Conservation (phyloP, 2,113 vertebrate genomes). For the Macroglossus sobrinus region DNA sequence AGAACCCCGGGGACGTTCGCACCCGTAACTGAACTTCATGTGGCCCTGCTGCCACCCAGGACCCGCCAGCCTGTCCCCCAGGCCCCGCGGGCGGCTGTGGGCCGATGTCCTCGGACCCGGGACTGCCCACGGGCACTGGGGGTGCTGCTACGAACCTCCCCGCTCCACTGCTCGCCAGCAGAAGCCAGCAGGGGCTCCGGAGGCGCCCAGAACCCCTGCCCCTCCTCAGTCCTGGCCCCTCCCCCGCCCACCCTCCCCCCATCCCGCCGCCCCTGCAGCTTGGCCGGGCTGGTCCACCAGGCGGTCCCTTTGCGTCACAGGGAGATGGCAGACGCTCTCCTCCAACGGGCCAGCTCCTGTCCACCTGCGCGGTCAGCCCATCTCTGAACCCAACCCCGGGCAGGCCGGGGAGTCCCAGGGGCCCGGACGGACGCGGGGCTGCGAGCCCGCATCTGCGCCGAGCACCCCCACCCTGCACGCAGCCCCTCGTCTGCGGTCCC, state of each 20-base stretch:
- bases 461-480: neutral
- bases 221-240: too few relatives aligned
- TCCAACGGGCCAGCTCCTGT: neutral
- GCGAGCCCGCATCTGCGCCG: fast-evolving
- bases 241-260: too few relatives aligned
- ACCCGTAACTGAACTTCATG: neutral
- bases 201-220: too few relatives aligned
- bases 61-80: too few relatives aligned
- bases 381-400: neutral
- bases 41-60: neutral
- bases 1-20: neutral
- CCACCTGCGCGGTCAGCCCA: neutral
- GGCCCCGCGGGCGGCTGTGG: neutral
- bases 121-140: fast-evolving
- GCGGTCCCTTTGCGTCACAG: too few relatives aligned
- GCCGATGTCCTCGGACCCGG: neutral
- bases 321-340: neutral
- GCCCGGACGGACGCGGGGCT: neutral
- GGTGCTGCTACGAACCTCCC: neutral
- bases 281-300: neutral
- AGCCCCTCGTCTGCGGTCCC: neutral
- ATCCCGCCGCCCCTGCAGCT: neutral
- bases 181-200: too few relatives aligned
- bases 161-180: neutral
- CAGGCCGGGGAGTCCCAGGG: neutral